Evolutionary conservation across 1,140 invertebrate genomes (phyloP).

Genomic region (Bombus balteatus): DNA sequence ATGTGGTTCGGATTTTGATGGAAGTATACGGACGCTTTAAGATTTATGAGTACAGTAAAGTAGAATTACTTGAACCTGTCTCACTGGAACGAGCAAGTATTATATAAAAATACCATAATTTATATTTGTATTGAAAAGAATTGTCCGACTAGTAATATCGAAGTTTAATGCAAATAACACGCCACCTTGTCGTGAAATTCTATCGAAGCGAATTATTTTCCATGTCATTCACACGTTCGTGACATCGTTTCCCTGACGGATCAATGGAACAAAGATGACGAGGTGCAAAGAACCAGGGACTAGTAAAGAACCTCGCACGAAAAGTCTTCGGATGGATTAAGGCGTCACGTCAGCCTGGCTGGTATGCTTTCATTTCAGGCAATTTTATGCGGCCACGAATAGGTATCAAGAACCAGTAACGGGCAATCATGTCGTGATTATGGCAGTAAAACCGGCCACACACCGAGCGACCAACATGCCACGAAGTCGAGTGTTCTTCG

Average conservation of each 20-base stretch:
- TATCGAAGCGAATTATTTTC: background rate
- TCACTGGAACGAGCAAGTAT: background rate
- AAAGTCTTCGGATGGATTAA: constrained; percentile 9
- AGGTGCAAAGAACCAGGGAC: background rate
- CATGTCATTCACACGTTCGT: background rate
- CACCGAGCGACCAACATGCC: background rate
- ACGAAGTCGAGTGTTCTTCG: background rate
- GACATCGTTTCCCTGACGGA: background rate
- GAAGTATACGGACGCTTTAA: background rate
- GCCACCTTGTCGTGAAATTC: background rate
- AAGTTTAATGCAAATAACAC: background rate
- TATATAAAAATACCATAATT: no score
- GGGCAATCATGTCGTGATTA: constrained; percentile 21
- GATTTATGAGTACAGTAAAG: background rate
- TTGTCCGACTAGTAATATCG: background rate
- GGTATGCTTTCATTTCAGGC: constrained; percentile 16
- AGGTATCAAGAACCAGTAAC: constrained; percentile 21
- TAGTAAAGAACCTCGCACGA: background rate
- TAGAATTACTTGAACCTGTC: no score
- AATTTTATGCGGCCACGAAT: constrained; percentile 34
- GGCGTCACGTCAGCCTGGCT: background rate
- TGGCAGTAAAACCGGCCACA: constrained; percentile 14
- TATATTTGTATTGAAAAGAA: background rate
- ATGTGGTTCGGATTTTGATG: background rate
- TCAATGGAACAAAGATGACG: background rate